Conservation (phyloP, 2,888 invertebrate species). For the Octonoba sinensis region DNA sequence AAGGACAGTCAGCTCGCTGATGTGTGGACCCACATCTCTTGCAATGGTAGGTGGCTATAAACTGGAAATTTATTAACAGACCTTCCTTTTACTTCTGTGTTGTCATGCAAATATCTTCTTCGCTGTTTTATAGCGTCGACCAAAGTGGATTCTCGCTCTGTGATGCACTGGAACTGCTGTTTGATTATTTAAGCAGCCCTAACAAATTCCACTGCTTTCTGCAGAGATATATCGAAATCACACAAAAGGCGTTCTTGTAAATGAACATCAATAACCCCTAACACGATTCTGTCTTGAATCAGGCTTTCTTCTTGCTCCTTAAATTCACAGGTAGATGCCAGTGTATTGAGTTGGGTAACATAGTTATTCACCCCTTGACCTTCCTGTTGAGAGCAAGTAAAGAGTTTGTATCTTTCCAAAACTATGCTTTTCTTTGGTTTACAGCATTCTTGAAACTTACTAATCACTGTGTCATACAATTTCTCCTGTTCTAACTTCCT, state of each 20-base stretch:
- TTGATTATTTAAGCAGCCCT: neutral
- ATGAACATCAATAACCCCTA: neutral
- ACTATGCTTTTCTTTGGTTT: neutral
- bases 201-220: neutral
- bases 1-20: constrained; percentile 2
- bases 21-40: constrained; percentile 11
- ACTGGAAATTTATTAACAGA: no score
- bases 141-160: neutral
- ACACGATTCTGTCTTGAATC: constrained; percentile 1
- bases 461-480: neutral
- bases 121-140: no score
- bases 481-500: no score
- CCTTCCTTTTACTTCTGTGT: neutral
- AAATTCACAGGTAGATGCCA: constrained; percentile 2
- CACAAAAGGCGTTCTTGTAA: neutral
- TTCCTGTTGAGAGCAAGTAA: constrained; percentile 6
- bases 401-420: constrained; percentile 8
- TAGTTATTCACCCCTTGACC: constrained; percentile 1
- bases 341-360: constrained; percentile 1
- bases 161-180: neutral
- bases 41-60: neutral
- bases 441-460: neutral
- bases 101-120: no score
- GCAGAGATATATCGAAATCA: neutral
- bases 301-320: neutral